Evolutionary conservation across 2,888 invertebrate genomes (phyloP).

Genomic region (Esperia sulphurella): DNA sequence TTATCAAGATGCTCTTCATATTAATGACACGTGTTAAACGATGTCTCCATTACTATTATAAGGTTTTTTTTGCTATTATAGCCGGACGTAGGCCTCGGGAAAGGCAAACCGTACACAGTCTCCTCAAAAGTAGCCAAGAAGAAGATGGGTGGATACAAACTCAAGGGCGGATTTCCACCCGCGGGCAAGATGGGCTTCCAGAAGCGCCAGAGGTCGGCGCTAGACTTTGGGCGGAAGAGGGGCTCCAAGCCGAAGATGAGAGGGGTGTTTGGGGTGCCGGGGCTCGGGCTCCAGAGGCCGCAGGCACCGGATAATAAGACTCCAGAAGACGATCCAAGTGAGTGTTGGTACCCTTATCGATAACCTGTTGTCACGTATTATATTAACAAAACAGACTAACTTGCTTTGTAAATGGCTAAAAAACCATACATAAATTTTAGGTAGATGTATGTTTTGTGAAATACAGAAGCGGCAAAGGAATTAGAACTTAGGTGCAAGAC

Average conservation of each 20-base stretch:
- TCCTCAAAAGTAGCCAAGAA: constrained; percentile 88
- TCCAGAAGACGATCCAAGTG: constrained; percentile 73
- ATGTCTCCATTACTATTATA: no score
- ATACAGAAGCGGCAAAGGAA: no score
- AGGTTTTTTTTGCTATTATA: constrained; percentile 15
- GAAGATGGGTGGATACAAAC: constrained; percentile 83
- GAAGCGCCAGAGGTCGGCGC: constrained; percentile 83
- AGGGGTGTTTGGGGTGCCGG: constrained; percentile 89
- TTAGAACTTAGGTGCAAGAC: no score
- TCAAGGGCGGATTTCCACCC: constrained; percentile 82
- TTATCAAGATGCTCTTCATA: no score
- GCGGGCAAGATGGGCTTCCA: constrained; percentile 85
- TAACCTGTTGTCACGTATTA: no score
- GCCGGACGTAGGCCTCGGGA: constrained; percentile 84
- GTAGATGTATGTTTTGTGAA: no score
- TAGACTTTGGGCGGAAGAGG: constrained; percentile 89
- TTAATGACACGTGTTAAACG: no score
- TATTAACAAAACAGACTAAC: no score
- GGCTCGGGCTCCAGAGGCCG: constrained; percentile 85
- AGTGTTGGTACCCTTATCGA: background rate
- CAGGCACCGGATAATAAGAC: constrained; percentile 78
- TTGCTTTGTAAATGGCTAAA: no score
- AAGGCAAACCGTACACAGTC: constrained; percentile 88
- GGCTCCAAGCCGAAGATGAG: constrained; percentile 94
- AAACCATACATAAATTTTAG: no score